A percentile compares a stretch with the other conserved stretches of the same genome.
These are phyloP conservation scores for Anodontia alba DNA, from an alignment of 2,888 invertebrate genomes.

Conservation along the genomic window DNA sequence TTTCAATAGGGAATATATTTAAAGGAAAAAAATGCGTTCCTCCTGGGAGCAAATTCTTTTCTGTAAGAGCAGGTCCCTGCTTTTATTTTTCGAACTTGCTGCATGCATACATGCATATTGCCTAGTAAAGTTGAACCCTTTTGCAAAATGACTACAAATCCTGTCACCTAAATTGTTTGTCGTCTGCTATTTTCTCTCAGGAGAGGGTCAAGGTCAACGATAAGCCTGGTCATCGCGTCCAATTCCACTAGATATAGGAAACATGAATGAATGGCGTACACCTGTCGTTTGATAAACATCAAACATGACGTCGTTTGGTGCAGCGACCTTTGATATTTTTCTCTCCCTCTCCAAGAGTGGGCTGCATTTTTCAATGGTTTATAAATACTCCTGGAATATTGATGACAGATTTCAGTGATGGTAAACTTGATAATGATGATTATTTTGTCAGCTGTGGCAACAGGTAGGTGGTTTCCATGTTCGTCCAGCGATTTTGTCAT, in stretches of 20 bases:
- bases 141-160: too few species aligned
- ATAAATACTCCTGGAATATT: not conserved
- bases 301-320: not conserved
- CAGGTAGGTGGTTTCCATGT: not conserved
- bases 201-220: not conserved
- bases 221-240: not conserved
- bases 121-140: too few species aligned
- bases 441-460: not conserved
- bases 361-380: not conserved
- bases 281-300: not conserved
- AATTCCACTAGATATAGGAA: not conserved
- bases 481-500: too few species aligned
- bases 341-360: not conserved
- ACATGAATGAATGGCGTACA: constrained; percentile 1
- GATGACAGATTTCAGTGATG: constrained; percentile 4
- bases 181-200: too few species aligned
- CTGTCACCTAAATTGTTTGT: too few species aligned
- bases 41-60: too few species aligned
- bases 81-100: too few species aligned
- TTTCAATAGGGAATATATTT: too few species aligned
- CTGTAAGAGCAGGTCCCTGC: too few species aligned
- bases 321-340: not conserved
- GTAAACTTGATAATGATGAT: not conserved
- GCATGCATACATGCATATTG: too few species aligned
- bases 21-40: too few species aligned